Evolutionary conservation across 2,797 vertebrate species (phyloP).

Genomic region (Danio tinwini): DNA sequence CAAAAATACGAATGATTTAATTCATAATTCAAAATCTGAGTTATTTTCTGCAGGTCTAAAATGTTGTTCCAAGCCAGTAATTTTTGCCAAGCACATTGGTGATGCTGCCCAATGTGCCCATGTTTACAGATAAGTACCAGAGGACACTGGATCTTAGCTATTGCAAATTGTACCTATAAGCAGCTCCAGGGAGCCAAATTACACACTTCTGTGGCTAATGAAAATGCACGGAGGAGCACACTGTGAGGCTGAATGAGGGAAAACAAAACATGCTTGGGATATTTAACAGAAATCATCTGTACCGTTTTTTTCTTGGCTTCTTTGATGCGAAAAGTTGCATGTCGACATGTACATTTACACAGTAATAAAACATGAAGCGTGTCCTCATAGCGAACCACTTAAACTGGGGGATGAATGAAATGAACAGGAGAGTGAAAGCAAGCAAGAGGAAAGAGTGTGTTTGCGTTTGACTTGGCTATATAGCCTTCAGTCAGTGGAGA

Average conservation of each 20-base stretch:
- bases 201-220: slow-evolving; percentile 15
- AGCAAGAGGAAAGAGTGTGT: slow-evolving; percentile 1
- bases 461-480: slow-evolving; percentile 26
- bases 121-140: slow-evolving; percentile 29
- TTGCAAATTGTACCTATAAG: slow-evolving; percentile 19
- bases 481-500: slow-evolving; percentile 20
- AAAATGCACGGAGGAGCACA: slow-evolving; percentile 9
- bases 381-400: background rate
- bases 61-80: background rate
- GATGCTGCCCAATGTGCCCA: slow-evolving; percentile 5
- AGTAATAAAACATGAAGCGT: background rate
- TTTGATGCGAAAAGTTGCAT: background rate
- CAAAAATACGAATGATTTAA: background rate
- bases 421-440: background rate
- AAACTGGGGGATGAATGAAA: slow-evolving; percentile 13
- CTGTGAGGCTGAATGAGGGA: background rate
- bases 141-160: slow-evolving; percentile 17
- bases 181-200: slow-evolving; percentile 1
- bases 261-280: slow-evolving; percentile 22
- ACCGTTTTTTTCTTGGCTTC: background rate
- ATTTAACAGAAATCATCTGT: slow-evolving; percentile 18
- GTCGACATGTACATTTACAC: background rate
- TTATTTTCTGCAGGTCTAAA: background rate
- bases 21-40: background rate
- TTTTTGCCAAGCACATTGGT: background rate